A percentile compares a stretch with the other conserved stretches of the same genome.
phyloP scores from a whole-genome alignment of 2,797 vertebrate species.

The Notolabrus celidotus region DNA sequence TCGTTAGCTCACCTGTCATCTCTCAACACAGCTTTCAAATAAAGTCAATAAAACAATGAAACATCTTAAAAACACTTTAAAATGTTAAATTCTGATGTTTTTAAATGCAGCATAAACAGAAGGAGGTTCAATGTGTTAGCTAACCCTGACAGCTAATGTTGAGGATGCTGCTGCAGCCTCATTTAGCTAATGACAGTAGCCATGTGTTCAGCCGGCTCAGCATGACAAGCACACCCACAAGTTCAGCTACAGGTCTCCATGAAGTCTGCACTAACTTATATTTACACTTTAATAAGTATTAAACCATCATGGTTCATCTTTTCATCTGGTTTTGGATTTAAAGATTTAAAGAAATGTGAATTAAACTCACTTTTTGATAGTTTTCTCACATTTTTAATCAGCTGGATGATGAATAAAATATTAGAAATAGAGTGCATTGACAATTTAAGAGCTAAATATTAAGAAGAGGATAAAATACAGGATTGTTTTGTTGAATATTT shows the following conservation, averaged over 20 bases:
- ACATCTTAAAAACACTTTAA: not conserved
- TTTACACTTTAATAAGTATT: not conserved
- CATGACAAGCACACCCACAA: not conserved
- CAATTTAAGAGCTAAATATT: too few species aligned
- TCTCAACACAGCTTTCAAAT: not conserved
- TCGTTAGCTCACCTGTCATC: constrained; percentile 33
- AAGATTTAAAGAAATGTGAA: too few species aligned
- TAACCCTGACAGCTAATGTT: constrained; percentile 25
- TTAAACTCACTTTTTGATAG: too few species aligned
- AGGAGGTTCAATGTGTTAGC: not conserved
- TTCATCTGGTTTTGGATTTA: too few species aligned
- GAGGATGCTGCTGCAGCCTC: constrained; percentile 4
- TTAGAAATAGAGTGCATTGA: too few species aligned
- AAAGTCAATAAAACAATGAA: not conserved
- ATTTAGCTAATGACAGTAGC: constrained; percentile 37
- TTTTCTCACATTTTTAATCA: too few species aligned
- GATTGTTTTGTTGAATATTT: too few species aligned
- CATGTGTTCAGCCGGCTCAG: constrained; percentile 49
- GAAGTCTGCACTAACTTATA: not conserved
- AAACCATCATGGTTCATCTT: too few species aligned
- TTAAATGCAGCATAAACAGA: not conserved
- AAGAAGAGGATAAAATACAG: too few species aligned
- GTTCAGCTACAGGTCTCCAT: not conserved
- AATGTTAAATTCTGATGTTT: too few species aligned
- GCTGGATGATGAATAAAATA: too few species aligned